phyloP scores from a whole-genome alignment of 2,797 vertebrate genomes.

The Agapornis canus region DNA sequence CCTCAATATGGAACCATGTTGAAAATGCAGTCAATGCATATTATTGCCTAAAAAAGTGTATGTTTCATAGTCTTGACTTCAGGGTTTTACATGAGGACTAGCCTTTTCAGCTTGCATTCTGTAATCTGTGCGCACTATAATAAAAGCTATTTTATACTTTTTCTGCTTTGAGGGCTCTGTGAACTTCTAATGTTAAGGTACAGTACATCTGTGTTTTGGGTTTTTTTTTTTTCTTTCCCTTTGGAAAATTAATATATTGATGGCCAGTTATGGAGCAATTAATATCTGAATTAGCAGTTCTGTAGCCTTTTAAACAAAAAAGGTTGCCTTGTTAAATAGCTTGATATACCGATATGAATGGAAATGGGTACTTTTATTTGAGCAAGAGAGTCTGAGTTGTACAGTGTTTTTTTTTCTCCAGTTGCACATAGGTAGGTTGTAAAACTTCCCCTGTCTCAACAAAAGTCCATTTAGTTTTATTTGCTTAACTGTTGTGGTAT shows the following conservation, averaged over 20 bases:
- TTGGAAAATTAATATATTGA: background rate
- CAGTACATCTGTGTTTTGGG: fast-evolving
- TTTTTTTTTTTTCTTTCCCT: background rate
- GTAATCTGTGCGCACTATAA: background rate
- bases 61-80: background rate
- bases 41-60: background rate
- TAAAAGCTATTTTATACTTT: background rate
- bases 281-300: background rate
- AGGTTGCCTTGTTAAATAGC: background rate
- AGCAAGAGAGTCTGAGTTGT: background rate
- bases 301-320: background rate
- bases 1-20: background rate
- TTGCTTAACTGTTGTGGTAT: background rate
- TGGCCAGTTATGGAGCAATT: background rate
- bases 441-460: background rate
- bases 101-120: background rate
- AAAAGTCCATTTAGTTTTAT: background rate
- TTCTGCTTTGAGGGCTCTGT: background rate
- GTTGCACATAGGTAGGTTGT: background rate
- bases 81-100: background rate
- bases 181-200: background rate
- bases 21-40: background rate
- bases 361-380: background rate
- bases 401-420: background rate
- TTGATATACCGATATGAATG: background rate